Evolutionary conservation across 2,888 invertebrate species (phyloP), one percentile per base, ranked within the genome.

Genomic region (Platypus cylindrus): DNA sequence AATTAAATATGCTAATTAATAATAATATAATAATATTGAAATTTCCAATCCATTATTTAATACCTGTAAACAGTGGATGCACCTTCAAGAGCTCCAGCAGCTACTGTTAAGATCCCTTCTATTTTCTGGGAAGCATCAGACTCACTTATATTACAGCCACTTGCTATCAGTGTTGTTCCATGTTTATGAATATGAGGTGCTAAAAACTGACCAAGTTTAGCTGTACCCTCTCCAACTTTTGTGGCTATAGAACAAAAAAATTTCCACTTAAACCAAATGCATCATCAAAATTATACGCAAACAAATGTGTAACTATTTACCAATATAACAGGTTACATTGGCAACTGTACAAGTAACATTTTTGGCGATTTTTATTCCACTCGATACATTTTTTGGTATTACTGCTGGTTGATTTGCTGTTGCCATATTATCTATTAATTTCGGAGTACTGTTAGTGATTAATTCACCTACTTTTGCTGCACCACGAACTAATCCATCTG

Each of bases 71-170:
- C 70, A 0, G 79, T 78, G 1, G 71, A 67, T 48, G 79, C 73
- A 2, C 80, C 80, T 56, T 74, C 72, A 1, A 79, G 67, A 12
- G 78, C 75, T n/a, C 78, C 77, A 1, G 75, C 73, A 1, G 79
- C 76, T 5, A 80, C 74, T 15, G 74, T 75, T 32, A 78, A 49
- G 3, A 73, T 69, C 16, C 69, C 67, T 41, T 70, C 70, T 42
- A 75, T 59, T 48, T 69, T 71, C 30, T 62, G 60, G 11, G 67
- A 61, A 1, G 75, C 73, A 31, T 73, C 65, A 16, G 56, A 51
- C 47, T 67, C 65, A 27, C 64, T 64, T 48, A 70, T 69, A 37
- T 68, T 65, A 38, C 68, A 64, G 8, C 70, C 69, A 33, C 64
- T 66, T 8, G 71, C 67, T 8, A 78, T 53, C 5, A 76, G 47